Conservation (phyloP, 2,113 vertebrate species). For the Meles meles region DNA sequence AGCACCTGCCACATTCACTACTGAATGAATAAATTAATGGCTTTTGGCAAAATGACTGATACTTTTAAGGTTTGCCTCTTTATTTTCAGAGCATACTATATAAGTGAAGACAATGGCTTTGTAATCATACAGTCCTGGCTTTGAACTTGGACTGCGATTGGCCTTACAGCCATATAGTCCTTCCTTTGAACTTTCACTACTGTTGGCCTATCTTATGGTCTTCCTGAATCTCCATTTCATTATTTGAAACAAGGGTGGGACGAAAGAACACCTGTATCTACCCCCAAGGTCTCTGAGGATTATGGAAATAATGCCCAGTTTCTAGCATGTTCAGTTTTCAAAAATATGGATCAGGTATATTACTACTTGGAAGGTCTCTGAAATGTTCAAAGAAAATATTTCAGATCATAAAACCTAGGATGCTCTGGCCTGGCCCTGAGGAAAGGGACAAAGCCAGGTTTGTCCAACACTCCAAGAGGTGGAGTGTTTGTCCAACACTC, state of each 20-base stretch:
- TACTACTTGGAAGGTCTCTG: not conserved
- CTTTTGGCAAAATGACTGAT: not conserved
- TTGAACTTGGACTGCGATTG: not conserved
- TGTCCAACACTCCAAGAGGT: not conserved
- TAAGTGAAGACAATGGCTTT: not conserved
- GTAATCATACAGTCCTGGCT: not conserved
- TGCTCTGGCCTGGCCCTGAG: not conserved
- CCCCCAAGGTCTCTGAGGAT: not conserved
- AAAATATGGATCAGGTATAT: not conserved
- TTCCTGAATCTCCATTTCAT: not conserved
- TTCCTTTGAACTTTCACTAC: not conserved
- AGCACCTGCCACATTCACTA: not conserved
- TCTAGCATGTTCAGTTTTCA: not conserved
- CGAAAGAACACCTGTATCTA: not conserved
- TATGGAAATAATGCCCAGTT: not conserved
- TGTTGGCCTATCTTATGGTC: not conserved
- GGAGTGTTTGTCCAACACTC: too few species aligned
- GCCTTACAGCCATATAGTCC: not conserved
- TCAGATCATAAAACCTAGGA: not conserved
- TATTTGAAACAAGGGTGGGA: not conserved
- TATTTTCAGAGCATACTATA: not conserved
- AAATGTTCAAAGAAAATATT: slow-evolving; percentile 15
- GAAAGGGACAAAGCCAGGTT: not conserved
- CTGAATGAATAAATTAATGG: not conserved
- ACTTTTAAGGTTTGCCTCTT: not conserved